Base-by-base conservation (phyloP, 2,113 vertebrate species). In the Xenopus borealis region DNA sequence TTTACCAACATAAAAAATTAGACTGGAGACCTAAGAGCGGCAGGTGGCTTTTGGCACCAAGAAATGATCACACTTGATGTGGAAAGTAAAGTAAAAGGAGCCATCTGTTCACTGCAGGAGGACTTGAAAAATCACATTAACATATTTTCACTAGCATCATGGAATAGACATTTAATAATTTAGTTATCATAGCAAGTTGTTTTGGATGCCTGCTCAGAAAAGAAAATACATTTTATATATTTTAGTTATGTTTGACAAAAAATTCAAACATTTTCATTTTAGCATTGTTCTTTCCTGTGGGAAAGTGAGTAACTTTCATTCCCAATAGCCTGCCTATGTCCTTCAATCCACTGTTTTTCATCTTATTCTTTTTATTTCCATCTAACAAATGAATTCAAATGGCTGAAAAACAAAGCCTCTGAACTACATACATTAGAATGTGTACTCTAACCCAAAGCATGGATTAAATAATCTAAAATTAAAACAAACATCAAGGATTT, bases 71-170 rank as follows among this genome's bases (percentile, higher is more conserved):
- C 93, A 96, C 93, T 96, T 97, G 96, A 98, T 98, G 96, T 97
- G 95, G 96, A 99, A 98, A 97, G 96, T 95, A 95, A 99, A 98
- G 96, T 98, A 98, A 99, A 99, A 96, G 94, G 93, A 95, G 94
- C 96, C 97, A 99, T 99, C 97, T 98, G 97, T 94, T 99, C 96
- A 83, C 94, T 89, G 90, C 93, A 90, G 94, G 94, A 95, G 92
- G 89, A 92, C 88, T 88, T 91, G 89, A 93, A 94, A 94, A 96
- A 95, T 93, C 95, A 91, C 89, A 93, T 93, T 95, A 98, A 94
- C 97, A 99, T 98, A 98, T 97, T 99, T 95, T 98, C 95, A 95
- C 92, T 89, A 96, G 94, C 94, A 93, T 97, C 94, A 96, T 94
- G 93, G 94, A 97, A 96, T 95, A 97, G 95, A 95, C 95, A 94